Conservation (phyloP, 2,888 invertebrate genomes). For the Melipona beecheii region DNA sequence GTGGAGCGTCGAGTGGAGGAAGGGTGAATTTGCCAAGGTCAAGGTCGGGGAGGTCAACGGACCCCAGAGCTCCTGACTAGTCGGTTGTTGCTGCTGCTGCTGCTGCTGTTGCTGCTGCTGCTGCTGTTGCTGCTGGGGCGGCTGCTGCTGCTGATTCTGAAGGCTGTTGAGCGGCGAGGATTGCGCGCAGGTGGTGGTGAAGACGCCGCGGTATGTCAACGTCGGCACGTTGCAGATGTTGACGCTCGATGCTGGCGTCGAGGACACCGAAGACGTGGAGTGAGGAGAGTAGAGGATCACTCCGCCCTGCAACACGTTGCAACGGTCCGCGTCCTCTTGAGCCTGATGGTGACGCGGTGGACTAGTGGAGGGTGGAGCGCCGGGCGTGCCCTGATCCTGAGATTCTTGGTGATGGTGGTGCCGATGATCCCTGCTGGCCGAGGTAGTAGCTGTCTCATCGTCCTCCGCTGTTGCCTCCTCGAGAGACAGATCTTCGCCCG, state of each 20-base stretch:
- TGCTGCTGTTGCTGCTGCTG: conserved; percentile 82
- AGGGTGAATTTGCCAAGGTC: conserved; percentile 79
- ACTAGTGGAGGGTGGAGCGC: conserved; percentile 72
- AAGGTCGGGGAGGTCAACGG: conserved; percentile 81
- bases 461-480: conserved; percentile 85
- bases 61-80: conserved; percentile 83
- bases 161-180: conserved; percentile 88
- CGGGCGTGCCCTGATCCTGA: conserved; percentile 67
- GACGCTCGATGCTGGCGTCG: conserved; percentile 77
- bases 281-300: conserved; percentile 82
- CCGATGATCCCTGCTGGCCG: conserved; percentile 83
- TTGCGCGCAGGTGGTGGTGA: conserved; percentile 89
- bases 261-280: conserved; percentile 73
- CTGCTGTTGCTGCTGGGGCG: conserved; percentile 85
- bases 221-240: conserved; percentile 84
- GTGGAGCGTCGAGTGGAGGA: conserved; percentile 82
- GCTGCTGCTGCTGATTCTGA: conserved; percentile 86
- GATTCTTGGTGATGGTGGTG: conserved; percentile 82
- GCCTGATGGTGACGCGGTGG: conserved; percentile 78
- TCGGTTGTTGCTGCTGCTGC: conserved; percentile 82
- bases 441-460: conserved; percentile 79
- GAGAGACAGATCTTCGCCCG: conserved; percentile 91
- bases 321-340: conserved; percentile 80
- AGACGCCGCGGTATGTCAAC: conserved; percentile 88
- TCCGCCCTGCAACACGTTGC: conserved; percentile 81